These are phyloP conservation scores for Geothlypis trichas DNA, from an alignment of 2,113 vertebrate species.

Conservation along the genomic window DNA sequence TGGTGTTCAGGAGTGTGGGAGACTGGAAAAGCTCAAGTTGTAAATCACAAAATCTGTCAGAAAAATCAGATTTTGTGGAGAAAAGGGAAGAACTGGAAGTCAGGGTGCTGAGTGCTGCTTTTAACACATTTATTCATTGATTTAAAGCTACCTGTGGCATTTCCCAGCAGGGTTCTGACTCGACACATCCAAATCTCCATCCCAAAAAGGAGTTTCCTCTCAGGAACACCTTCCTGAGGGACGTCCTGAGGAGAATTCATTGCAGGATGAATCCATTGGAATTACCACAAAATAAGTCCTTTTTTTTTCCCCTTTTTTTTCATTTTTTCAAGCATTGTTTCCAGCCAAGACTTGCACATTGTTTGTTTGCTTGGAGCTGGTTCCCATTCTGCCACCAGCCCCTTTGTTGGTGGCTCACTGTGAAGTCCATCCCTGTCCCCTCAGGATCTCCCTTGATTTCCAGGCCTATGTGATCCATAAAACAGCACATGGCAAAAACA, in stretches of 20 bases:
- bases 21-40: neutral
- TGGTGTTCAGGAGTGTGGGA: neutral
- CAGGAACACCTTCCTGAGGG: neutral
- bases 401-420: conserved; percentile 43
- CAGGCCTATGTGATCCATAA: neutral
- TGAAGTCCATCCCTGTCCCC: conserved; percentile 33
- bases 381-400: neutral
- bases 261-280: neutral
- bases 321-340: neutral
- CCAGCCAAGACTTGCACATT: neutral
- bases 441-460: conserved; percentile 48
- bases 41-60: neutral
- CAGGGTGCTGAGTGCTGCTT: neutral
- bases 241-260: neutral
- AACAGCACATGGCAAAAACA: conserved; percentile 2
- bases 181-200: neutral
- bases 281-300: neutral
- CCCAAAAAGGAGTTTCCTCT: neutral
- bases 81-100: neutral
- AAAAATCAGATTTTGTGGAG: neutral
- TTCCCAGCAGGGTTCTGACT: neutral
- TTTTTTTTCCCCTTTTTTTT: too few relatives aligned
- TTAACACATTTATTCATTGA: accelerated
- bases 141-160: neutral
- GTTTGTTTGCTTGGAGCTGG: neutral